Evolutionary conservation across 2,113 vertebrate species (phyloP).

Genomic region (Microcebus tavaratra): DNA sequence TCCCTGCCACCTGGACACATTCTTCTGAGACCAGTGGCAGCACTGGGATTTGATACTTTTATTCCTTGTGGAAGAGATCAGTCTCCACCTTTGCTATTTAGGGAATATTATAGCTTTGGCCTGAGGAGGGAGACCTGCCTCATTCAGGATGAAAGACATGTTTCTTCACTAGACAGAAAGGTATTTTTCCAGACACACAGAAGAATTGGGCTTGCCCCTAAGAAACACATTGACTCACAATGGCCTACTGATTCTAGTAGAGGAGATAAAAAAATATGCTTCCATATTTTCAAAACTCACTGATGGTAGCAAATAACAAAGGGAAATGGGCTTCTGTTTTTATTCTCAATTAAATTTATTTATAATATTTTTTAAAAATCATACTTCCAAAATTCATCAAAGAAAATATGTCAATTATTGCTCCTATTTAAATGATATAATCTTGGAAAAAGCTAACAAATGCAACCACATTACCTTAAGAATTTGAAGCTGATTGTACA

Average conservation of each 20-base stretch:
- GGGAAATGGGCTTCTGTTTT: too few species aligned
- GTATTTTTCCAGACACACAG: not conserved
- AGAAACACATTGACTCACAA: too few species aligned
- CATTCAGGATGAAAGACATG: not conserved
- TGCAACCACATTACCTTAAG: not conserved
- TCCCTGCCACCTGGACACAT: not conserved
- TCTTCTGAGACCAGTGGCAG: not conserved
- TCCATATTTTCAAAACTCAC: not conserved
- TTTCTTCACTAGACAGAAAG: too few species aligned
- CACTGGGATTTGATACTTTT: not conserved
- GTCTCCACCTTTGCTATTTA: too few species aligned
- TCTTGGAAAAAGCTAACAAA: not conserved
- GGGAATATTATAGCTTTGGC: not conserved
- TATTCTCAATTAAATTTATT: not conserved
- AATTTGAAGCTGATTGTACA: not conserved
- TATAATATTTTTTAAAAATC: not conserved
- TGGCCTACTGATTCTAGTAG: not conserved
- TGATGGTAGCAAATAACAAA: not conserved
- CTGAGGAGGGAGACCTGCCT: not conserved
- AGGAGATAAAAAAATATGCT: not conserved
- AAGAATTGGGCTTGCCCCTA: not conserved
- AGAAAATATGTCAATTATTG: not conserved
- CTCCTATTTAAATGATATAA: not conserved
- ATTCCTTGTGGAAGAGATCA: not conserved
- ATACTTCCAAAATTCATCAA: not conserved